These are phyloP conservation scores for Thamnaconus septentrionalis DNA, from an alignment of 2,113 vertebrate species.

Conservation along the genomic window DNA sequence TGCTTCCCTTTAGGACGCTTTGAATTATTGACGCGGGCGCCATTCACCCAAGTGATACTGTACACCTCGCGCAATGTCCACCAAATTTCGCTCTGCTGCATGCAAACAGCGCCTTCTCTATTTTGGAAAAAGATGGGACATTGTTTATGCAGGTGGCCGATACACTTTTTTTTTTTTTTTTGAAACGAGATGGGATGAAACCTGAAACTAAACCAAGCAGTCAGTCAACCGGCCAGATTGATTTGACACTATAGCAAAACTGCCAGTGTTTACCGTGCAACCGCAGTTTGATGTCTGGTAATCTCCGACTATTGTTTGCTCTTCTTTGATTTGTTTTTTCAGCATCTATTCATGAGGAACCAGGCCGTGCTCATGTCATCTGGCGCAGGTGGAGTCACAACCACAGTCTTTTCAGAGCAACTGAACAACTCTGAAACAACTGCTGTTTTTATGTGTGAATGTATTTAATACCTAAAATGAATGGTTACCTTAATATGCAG, in stretches of 20 bases:
- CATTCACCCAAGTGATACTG: slow-evolving; percentile 65
- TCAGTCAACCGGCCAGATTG: neutral
- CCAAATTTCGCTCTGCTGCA: slow-evolving; percentile 34
- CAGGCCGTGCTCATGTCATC: neutral
- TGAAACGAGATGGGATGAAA: slow-evolving; percentile 2
- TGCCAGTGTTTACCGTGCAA: neutral
- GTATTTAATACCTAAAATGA: no score
- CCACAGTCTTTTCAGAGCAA: neutral
- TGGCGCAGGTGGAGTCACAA: neutral
- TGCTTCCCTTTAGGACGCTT: slow-evolving; percentile 38
- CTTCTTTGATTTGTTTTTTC: slow-evolving; percentile 28
- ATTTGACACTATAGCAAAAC: neutral
- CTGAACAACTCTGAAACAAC: neutral
- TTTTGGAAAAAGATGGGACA: slow-evolving; percentile 8
- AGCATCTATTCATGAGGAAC: slow-evolving; percentile 36
- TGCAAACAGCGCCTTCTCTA: neutral
- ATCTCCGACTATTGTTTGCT: neutral
- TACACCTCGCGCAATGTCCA: slow-evolving; percentile 40
- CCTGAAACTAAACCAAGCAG: neutral
- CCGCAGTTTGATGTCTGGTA: neutral
- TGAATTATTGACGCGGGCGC: slow-evolving; percentile 68
- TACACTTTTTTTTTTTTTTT: neutral
- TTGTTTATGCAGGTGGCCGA: slow-evolving; percentile 1
- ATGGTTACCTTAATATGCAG: no score
- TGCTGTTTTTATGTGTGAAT: no score